Conservation (phyloP, 2,113 vertebrate genomes). For the Dicerorhinus sumatrensis region DNA sequence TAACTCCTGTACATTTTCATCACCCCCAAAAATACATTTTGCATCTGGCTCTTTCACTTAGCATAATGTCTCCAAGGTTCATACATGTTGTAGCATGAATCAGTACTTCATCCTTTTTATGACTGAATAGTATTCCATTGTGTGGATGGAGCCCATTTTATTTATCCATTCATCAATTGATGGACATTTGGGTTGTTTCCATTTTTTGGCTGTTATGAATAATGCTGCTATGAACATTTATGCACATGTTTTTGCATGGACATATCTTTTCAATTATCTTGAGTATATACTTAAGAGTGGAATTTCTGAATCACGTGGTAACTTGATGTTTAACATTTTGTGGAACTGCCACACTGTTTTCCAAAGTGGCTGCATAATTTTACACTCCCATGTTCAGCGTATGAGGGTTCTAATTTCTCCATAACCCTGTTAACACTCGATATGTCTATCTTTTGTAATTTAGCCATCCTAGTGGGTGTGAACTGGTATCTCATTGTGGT, state of each 20-base stretch:
- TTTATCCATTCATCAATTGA: background rate
- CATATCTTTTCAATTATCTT: background rate
- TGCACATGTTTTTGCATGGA: background rate
- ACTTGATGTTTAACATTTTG: background rate
- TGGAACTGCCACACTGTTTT: background rate
- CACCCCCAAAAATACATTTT: too few species aligned
- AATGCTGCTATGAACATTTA: background rate
- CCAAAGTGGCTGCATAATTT: background rate
- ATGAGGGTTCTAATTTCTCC: background rate
- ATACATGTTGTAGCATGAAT: fast-evolving
- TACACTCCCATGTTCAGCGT: too few species aligned
- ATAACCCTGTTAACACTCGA: background rate
- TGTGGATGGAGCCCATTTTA: background rate
- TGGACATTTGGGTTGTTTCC: background rate
- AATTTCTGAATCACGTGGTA: background rate
- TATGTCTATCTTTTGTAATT: background rate
- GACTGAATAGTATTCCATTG: background rate
- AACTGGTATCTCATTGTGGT: background rate
- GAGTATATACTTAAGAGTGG: background rate
- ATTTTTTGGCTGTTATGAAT: background rate
- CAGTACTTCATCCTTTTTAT: background rate
- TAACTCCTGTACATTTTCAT: background rate
- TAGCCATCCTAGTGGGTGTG: background rate
- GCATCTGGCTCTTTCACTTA: background rate
- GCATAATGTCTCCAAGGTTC: background rate